These are phyloP conservation scores for Sebastolobus alascanus DNA, from an alignment of 2,797 vertebrate genomes.

Conservation along the genomic window DNA sequence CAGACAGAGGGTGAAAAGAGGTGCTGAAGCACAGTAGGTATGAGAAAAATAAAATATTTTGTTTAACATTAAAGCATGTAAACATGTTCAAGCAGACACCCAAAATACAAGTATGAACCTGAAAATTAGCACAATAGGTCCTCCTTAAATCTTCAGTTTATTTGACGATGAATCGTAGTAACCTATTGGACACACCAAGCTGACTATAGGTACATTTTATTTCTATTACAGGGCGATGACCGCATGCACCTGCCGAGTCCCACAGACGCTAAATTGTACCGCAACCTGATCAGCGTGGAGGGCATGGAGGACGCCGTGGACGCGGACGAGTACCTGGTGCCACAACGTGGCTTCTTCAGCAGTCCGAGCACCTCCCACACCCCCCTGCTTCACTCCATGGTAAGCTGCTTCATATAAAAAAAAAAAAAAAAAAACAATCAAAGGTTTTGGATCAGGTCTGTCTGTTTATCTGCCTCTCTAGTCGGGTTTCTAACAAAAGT, in stretches of 20 bases:
- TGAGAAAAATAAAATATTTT: too few species aligned
- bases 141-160: not conserved
- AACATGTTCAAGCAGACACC: too few species aligned
- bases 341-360: conserved; percentile 95
- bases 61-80: too few species aligned
- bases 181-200: not conserved
- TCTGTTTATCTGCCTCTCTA: not conserved
- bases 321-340: conserved; percentile 95
- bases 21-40: too few species aligned
- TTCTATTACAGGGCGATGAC: conserved; percentile 90
- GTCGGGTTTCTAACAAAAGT: too few species aligned
- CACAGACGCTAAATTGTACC: conserved; percentile 90
- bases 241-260: conserved; percentile 95
- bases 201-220: not conserved
- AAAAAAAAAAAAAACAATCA: not conserved
- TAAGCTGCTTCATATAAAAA: conserved; percentile 64
- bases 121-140: too few species aligned
- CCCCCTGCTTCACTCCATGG: conserved; percentile 91
- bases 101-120: too few species aligned
- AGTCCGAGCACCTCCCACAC: conserved; percentile 94
- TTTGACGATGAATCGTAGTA: not conserved
- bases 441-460: not conserved
- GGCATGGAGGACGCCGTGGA: conserved; percentile 95
- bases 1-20: too few species aligned
- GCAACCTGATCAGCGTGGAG: conserved; percentile 91